Percentiles rank a stretch among this genome's conserved stretches.
Evolutionary conservation across 1,140 invertebrate genomes (phyloP).

Genomic region (Liolophura sinensis): DNA sequence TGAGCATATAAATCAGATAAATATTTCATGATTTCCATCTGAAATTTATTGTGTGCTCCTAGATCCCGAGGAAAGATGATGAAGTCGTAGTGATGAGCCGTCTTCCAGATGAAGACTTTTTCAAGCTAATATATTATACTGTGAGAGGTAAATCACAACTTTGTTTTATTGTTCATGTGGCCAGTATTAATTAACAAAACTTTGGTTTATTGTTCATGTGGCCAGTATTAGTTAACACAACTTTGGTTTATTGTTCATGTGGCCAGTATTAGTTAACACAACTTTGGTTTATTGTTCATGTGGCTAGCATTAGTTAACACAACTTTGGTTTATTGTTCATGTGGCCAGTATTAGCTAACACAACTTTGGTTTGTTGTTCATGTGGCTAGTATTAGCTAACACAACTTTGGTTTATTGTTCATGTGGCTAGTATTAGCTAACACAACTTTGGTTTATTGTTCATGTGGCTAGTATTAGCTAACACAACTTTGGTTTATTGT

Average conservation of each 20-base stretch:
- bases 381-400: background rate
- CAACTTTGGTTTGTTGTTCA: no score
- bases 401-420: background rate
- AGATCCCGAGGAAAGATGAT: constrained; percentile 60
- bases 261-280: background rate
- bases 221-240: background rate
- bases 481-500: background rate
- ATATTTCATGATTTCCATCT: background rate
- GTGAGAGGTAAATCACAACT: constrained; percentile 40
- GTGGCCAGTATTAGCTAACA: background rate
- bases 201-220: background rate
- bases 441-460: background rate
- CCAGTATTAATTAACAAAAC: background rate
- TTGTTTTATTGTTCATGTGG: background rate
- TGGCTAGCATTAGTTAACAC: background rate
- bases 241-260: background rate
- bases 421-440: background rate
- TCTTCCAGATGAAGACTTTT: constrained; percentile 50
- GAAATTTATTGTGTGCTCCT: constrained; percentile 18
- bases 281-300: background rate
- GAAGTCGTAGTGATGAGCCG: constrained; percentile 59
- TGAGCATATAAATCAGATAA: no score
- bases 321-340: background rate
- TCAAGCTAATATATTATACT: constrained; percentile 54
- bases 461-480: background rate